Conservation (phyloP, 2,797 vertebrate species). For the Eulemur coronatus region DNA sequence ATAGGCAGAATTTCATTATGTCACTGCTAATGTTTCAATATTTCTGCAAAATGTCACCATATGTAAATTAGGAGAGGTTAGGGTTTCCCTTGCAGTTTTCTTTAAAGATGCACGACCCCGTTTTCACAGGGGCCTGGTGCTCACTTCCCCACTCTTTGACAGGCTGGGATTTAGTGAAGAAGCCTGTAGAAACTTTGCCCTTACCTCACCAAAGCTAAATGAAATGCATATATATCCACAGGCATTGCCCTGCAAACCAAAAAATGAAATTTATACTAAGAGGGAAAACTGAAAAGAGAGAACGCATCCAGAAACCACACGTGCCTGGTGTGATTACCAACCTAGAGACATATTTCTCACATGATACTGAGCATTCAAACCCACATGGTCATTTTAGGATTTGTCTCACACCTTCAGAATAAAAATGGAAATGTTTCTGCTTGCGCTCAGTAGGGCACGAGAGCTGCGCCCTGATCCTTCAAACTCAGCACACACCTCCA, state of each 20-base stretch:
- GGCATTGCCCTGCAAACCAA: background rate
- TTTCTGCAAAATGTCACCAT: slow-evolving; percentile 99
- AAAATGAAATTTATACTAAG: background rate
- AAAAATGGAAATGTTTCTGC: slow-evolving; percentile 4
- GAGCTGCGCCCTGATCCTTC: slow-evolving; percentile 1
- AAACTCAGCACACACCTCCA: background rate
- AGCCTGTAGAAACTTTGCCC: slow-evolving; percentile 43
- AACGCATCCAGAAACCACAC: background rate
- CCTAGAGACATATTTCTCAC: background rate
- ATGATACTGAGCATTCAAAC: slow-evolving; percentile 23
- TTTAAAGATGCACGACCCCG: slow-evolving; percentile 89
- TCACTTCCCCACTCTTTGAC: slow-evolving; percentile 13
- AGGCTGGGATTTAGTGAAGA: slow-evolving; percentile 33
- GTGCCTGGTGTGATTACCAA: background rate
- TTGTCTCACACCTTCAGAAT: slow-evolving; percentile 30
- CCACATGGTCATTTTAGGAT: slow-evolving; percentile 28
- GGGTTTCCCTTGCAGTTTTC: slow-evolving; percentile 92
- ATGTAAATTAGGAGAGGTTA: slow-evolving; percentile 95
- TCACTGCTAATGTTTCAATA: slow-evolving; percentile 97
- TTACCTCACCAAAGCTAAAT: background rate
- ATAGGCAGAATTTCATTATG: slow-evolving; percentile 99
- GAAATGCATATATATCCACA: background rate
- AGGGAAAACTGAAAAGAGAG: background rate
- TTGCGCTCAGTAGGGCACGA: background rate
- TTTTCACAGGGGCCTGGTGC: slow-evolving; percentile 57